Percentiles rank a stretch among this genome's conserved stretches.
These are phyloP conservation scores for Callocephalon fimbriatum DNA, from an alignment of 2,113 vertebrate species.

Conservation along the genomic window DNA sequence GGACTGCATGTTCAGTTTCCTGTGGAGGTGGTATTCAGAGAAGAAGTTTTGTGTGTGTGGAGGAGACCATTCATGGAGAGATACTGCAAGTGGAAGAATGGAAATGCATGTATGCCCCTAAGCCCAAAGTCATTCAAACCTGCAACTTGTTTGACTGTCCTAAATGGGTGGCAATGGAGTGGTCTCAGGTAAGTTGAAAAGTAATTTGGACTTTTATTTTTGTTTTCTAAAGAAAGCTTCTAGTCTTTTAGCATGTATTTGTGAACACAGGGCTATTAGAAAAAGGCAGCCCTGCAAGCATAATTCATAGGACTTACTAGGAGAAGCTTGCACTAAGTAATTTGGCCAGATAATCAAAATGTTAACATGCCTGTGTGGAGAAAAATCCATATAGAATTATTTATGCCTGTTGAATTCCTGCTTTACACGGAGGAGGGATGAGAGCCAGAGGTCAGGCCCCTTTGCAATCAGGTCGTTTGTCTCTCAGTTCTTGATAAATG, in stretches of 20 bases:
- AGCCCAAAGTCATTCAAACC: conserved; percentile 83
- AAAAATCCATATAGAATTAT: not conserved
- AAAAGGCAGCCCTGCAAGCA: not conserved
- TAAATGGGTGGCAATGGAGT: conserved; percentile 93
- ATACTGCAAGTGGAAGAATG: conserved; percentile 90
- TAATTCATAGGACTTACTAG: not conserved
- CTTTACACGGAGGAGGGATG: not conserved
- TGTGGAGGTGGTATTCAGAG: conserved; percentile 92
- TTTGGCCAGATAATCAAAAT: not conserved
- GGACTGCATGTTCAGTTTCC: conserved; percentile 91
- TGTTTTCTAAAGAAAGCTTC: not conserved
- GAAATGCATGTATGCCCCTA: conserved; percentile 92
- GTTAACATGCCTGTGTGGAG: not conserved
- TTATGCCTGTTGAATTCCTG: not conserved
- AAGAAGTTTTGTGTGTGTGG: conserved; percentile 89
- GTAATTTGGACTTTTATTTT: not conserved
- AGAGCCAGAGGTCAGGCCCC: not conserved
- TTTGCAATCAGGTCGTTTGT: conserved; percentile 8
- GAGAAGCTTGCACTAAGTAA: not conserved
- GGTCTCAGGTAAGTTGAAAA: conserved; percentile 90
- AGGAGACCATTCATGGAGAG: conserved; percentile 89
- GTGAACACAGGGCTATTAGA: not conserved
- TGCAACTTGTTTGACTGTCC: conserved; percentile 92
- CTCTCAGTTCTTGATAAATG: conserved; percentile 25
- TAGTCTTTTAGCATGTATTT: not conserved